Conservation (phyloP, 1,140 invertebrate species). For the Limonius californicus region DNA sequence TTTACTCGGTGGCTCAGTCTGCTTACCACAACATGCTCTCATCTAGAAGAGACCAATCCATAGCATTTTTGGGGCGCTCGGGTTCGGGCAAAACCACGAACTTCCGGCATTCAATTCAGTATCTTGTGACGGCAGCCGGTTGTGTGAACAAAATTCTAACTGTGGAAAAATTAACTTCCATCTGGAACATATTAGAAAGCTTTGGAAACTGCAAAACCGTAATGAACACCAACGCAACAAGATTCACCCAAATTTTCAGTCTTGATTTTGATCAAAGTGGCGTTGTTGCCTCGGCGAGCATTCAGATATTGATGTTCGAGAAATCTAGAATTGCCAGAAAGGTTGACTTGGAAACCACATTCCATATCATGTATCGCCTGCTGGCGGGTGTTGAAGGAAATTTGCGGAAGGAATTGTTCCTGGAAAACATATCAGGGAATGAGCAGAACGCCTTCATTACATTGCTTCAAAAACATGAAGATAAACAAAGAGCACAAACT, state of each 20-base stretch:
- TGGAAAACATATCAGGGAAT: constrained; percentile 68
- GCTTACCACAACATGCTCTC: constrained; percentile 85
- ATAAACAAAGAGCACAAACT: constrained; percentile 70
- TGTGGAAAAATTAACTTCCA: constrained; percentile 78
- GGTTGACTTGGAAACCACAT: constrained; percentile 68
- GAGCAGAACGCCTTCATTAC: constrained; percentile 78
- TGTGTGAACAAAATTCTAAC: constrained; percentile 67
- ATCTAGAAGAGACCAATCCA: constrained; percentile 79
- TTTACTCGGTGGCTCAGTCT: constrained; percentile 88
- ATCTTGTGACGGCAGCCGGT: constrained; percentile 76
- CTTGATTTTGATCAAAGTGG: constrained; percentile 91
- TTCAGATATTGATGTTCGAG: constrained; percentile 76
- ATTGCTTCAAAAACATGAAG: constrained; percentile 73
- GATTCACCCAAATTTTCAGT: constrained; percentile 84
- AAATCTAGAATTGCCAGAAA: constrained; percentile 68
- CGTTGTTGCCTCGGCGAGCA: constrained; percentile 78
- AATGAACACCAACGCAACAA: constrained; percentile 80
- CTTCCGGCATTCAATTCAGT: constrained; percentile 80
- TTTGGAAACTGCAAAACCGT: constrained; percentile 84
- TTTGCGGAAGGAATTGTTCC: constrained; percentile 73
- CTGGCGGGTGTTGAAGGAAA: constrained; percentile 76
- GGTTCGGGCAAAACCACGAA: constrained; percentile 88
- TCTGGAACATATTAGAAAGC: constrained; percentile 79
- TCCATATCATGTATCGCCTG: constrained; percentile 79
- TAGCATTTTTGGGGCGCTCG: constrained; percentile 83